Evolutionary conservation across 2,113 vertebrate genomes (phyloP), one percentile per base, ranked within the genome.

Genomic region (Electrona antarctica): DNA sequence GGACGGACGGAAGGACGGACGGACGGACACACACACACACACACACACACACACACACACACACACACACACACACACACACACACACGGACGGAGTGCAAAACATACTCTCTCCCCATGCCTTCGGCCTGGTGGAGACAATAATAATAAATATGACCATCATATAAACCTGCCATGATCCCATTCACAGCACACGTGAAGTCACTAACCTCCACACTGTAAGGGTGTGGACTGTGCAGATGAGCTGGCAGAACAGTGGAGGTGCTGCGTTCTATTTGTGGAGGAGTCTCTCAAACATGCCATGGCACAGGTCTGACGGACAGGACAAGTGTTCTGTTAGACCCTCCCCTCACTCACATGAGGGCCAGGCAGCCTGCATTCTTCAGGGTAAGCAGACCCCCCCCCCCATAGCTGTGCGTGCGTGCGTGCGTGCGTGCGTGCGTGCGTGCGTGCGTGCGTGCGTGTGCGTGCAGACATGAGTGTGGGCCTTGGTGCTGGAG

Each of bases 301-400:
- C 69, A 51, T 81, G 71, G 65, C 83, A 87, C 45, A 78, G 87
- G 80, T 67, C 82, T 92, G 93, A 94, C 86, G 92, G 93, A 93
- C 90, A 91, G 91, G 88, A 91, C 93, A 94, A 90, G 91, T 94
- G 93, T 92, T 90, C 63, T 12, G 33, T 64, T 67, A 75, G 78
- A 74, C 84, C 73, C 88, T 85, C 84, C 91, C 87, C 84, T 91
- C 45, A 7, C 74, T 87, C 86, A 52, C 83, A 82, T 87, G 74
- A 75, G 72, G 33, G 33, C 33, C 33, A 41, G 33, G 33, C 33
- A 61, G 73, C 73, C 77, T 75, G 82, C 88, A 94, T 94, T 93
- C 91, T 88, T 90, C 88, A 55, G 83, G 83, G 88, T 91, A 92
- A 92, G 90, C 90, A 90, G 86, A 88, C 79, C 69, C 74, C 67